phyloP scores from a whole-genome alignment of 2,797 vertebrate genomes.

The Macroramphosus scolopax region DNA sequence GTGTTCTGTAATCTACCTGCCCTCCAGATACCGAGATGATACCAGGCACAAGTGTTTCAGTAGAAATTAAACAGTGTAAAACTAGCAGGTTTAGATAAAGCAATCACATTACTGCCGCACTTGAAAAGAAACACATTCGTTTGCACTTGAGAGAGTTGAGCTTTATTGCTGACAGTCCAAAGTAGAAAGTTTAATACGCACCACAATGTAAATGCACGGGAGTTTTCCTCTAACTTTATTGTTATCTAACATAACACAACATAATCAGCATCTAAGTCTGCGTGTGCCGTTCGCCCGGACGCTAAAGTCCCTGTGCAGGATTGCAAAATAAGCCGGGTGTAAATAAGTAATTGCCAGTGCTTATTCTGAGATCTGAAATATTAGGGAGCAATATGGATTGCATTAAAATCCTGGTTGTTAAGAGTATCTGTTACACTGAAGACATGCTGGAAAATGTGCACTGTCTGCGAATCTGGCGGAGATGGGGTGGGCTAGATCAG shows the following conservation, averaged over 20 bases:
- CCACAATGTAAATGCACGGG: slow-evolving; percentile 41
- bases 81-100: slow-evolving; percentile 75
- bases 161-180: slow-evolving; percentile 74
- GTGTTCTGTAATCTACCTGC: slow-evolving; percentile 32
- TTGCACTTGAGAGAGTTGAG: slow-evolving; percentile 58
- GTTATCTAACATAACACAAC: slow-evolving; percentile 73
- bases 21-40: slow-evolving; percentile 60
- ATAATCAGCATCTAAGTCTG: slow-evolving; percentile 69
- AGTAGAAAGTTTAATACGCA: slow-evolving; percentile 65
- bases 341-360: slow-evolving; percentile 81
- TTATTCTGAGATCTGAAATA: slow-evolving; percentile 81
- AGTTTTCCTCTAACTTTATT: slow-evolving; percentile 68
- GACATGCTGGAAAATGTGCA: slow-evolving; percentile 83
- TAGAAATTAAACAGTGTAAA: slow-evolving; percentile 69
- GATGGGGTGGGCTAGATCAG: slow-evolving; percentile 66
- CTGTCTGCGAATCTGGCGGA: slow-evolving; percentile 84
- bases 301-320: slow-evolving; percentile 66
- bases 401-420: slow-evolving; percentile 81
- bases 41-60: slow-evolving; percentile 45
- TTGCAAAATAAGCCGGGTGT: slow-evolving; percentile 80
- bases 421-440: slow-evolving; percentile 77
- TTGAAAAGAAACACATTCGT: slow-evolving; percentile 72
- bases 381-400: slow-evolving; percentile 78
- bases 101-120: slow-evolving; percentile 69
- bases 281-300: slow-evolving; percentile 39